phyloP scores from a whole-genome alignment of 2,888 invertebrate species.

The Lepidochrysops patricia region DNA sequence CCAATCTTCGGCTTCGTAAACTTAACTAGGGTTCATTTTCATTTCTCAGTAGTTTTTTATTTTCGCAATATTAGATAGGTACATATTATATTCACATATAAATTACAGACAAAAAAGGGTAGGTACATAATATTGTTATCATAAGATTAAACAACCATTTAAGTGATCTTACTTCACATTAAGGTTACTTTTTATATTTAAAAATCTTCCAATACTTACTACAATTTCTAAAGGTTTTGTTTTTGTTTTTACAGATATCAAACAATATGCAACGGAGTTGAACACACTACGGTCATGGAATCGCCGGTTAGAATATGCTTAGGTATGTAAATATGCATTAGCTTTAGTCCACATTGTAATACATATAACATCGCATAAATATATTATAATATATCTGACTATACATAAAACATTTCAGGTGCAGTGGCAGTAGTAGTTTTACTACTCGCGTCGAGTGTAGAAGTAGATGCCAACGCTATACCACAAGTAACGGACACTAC shows the following conservation, averaged over 20 bases:
- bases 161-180: no score
- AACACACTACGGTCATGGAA: slow-evolving; percentile 65
- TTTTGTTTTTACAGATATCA: slow-evolving; percentile 18
- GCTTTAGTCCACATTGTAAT: no score
- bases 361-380: no score
- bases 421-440: slow-evolving; percentile 62
- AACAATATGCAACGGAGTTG: slow-evolving; percentile 29
- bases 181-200: no score
- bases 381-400: no score
- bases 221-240: neutral
- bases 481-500: slow-evolving; percentile 45
- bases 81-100: neutral
- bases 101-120: neutral
- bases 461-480: slow-evolving; percentile 46
- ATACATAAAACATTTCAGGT: slow-evolving; percentile 44
- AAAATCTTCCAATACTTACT: no score
- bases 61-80: no score
- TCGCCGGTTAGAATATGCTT: slow-evolving; percentile 73
- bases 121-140: no score
- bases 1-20: neutral
- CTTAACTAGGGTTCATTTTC: neutral
- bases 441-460: slow-evolving; percentile 58
- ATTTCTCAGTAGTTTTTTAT: no score
- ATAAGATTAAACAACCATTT: no score
- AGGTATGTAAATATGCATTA: slow-evolving; percentile 34